Evolutionary conservation across 1,140 invertebrate species (phyloP).

Genomic region (Oncopeltus fasciatus): DNA sequence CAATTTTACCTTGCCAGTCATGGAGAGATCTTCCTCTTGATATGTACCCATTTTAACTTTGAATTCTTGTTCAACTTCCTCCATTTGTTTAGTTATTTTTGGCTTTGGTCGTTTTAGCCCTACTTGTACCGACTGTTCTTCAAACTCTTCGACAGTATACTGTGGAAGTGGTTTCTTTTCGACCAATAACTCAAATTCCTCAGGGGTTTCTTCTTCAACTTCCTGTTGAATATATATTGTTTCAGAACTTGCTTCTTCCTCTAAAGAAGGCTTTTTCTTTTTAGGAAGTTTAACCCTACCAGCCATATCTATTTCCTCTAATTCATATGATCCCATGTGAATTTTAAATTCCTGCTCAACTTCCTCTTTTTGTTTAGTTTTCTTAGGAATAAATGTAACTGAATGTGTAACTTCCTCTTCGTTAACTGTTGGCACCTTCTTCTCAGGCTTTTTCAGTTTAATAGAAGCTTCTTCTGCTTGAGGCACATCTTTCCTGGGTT

Average conservation of each 20-base stretch:
- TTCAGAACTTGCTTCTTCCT: constrained; percentile 49
- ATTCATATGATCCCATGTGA: constrained; percentile 63
- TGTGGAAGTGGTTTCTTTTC: constrained; percentile 62
- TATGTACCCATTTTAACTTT: constrained; percentile 68
- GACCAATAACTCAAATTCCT: constrained; percentile 69
- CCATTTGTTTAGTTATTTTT: constrained; percentile 46
- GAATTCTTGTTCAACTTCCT: constrained; percentile 74
- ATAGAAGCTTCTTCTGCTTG: constrained; percentile 23
- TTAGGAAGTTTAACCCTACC: constrained; percentile 60
- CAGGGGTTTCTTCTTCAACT: constrained; percentile 24
- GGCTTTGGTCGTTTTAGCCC: constrained; percentile 32
- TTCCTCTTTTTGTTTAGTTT: constrained; percentile 55
- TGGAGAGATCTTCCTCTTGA: constrained; percentile 70
- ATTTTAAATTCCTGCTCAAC: constrained; percentile 77
- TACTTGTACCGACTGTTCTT: constrained; percentile 29
- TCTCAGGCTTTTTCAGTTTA: constrained; percentile 23
- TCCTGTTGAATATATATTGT: constrained; percentile 49
- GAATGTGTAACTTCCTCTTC: constrained; percentile 21
- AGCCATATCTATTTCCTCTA: constrained; percentile 71
- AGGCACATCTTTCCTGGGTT: constrained; percentile 23
- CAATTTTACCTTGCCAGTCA: constrained; percentile 66
- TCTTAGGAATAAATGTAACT: constrained; percentile 25
- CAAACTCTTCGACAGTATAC: constrained; percentile 27
- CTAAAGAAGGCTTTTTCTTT: constrained; percentile 55
- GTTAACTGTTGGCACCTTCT: constrained; percentile 28